phyloP scores from a whole-genome alignment of 2,888 invertebrate genomes.

The Nymphalis polychloros region DNA sequence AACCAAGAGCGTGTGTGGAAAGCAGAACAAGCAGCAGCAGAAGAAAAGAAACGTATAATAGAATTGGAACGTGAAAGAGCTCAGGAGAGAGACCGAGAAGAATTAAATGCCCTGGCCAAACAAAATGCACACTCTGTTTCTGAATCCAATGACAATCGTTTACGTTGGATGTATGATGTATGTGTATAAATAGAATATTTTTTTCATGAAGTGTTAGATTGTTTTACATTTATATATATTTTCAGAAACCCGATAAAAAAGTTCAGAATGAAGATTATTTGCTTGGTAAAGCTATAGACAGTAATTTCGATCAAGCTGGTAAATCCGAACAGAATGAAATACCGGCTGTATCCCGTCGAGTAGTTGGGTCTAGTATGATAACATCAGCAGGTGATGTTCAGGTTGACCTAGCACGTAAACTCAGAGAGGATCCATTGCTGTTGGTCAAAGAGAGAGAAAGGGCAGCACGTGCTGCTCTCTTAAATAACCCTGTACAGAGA shows the following conservation, averaged over 20 bases:
- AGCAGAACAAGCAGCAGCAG: conserved; percentile 87
- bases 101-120: conserved; percentile 84
- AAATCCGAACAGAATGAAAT: conserved; percentile 88
- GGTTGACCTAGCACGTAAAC: conserved; percentile 93
- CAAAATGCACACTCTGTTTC: conserved; percentile 71
- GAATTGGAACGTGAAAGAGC: conserved; percentile 86
- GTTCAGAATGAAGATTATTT: conserved; percentile 94
- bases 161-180: conserved; percentile 95
- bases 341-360: conserved; percentile 81
- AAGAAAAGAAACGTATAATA: conserved; percentile 85
- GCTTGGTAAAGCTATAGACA: conserved; percentile 90
- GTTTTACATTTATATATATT: conserved; percentile 30
- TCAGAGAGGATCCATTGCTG: conserved; percentile 96
- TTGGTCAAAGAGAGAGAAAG: conserved; percentile 94
- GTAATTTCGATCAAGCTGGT: conserved; percentile 84
- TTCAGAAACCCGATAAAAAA: conserved; percentile 81
- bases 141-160: conserved; percentile 79
- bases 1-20: conserved; percentile 91
- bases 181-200: conserved; percentile 33
- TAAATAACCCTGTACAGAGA: conserved; percentile 95
- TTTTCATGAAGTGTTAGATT: background rate
- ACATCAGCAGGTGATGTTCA: conserved; percentile 83
- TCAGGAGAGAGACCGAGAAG: conserved; percentile 84
- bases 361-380: conserved; percentile 72
- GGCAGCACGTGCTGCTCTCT: conserved; percentile 90